phyloP scores from a whole-genome alignment of 2,797 vertebrate species.

The Coregonus ussuriensis region DNA sequence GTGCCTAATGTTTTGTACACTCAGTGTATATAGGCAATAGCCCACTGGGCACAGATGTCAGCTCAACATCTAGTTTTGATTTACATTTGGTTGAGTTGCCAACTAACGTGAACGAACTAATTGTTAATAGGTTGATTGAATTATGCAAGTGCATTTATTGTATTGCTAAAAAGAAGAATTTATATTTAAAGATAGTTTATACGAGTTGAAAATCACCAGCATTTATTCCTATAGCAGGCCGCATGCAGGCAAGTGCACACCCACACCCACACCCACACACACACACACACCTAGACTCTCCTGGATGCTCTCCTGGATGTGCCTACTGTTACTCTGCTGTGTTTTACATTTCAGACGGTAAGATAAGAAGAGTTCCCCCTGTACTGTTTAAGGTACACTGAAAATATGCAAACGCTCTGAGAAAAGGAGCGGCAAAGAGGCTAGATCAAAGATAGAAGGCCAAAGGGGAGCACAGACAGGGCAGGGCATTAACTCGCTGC shows the following conservation, averaged over 20 bases:
- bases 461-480: constrained; percentile 20
- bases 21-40: no score
- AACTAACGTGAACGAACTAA: no score
- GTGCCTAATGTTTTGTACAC: no score
- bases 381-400: constrained; percentile 31
- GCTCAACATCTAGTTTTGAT: no score
- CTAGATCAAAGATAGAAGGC: constrained; percentile 34
- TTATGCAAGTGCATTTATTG: no score
- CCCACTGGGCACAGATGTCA: no score
- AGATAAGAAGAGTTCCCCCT: constrained; percentile 43
- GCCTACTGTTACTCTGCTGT: neutral
- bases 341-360: constrained; percentile 32
- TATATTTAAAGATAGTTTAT: no score
- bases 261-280: neutral
- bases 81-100: no score
- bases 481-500: constrained; percentile 25
- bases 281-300: neutral
- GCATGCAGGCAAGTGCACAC: neutral
- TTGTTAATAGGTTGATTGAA: no score
- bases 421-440: constrained; percentile 18
- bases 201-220: no score
- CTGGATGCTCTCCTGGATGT: neutral
- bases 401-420: constrained; percentile 57
- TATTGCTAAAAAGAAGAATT: no score
- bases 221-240: neutral